These are phyloP conservation scores for Harpagus bidentatus DNA, from an alignment of 2,113 vertebrate species.

Conservation along the genomic window DNA sequence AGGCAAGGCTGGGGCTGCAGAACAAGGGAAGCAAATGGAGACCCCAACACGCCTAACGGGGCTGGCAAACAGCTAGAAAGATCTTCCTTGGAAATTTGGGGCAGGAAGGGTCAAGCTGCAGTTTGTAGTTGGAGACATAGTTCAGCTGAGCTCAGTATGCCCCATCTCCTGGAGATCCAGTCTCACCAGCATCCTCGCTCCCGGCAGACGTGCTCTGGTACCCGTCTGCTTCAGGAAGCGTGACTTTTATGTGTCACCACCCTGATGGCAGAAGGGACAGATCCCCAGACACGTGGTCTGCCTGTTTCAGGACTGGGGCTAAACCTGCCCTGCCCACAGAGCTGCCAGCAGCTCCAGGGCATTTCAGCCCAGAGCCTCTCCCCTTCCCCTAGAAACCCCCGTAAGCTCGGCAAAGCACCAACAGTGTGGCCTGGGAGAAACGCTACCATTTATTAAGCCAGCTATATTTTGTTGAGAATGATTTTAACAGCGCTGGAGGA, in stretches of 20 bases:
- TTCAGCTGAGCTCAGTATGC: rapidly evolving
- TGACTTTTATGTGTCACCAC: background rate
- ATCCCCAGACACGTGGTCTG: background rate
- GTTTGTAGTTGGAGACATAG: background rate
- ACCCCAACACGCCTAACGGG: background rate
- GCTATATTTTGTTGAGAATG: background rate
- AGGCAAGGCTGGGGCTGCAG: background rate
- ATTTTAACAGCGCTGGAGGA: background rate
- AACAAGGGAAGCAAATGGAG: background rate
- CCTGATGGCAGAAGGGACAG: background rate
- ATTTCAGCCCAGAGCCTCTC: background rate
- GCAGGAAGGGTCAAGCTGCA: background rate
- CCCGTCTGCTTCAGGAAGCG: background rate
- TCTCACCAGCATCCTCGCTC: background rate
- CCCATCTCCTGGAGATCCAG: background rate
- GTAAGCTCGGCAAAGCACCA: background rate
- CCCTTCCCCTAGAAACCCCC: background rate
- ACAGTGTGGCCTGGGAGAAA: background rate
- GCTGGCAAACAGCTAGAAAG: background rate
- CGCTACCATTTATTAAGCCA: conserved; percentile 47
- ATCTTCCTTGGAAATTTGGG: background rate
- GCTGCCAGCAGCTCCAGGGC: background rate
- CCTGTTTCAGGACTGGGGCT: background rate
- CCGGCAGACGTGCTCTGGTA: background rate
- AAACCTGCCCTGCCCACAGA: background rate